These are phyloP conservation scores for Microctonus hyperodae DNA, from an alignment of 2,888 invertebrate genomes.

Conservation along the genomic window DNA sequence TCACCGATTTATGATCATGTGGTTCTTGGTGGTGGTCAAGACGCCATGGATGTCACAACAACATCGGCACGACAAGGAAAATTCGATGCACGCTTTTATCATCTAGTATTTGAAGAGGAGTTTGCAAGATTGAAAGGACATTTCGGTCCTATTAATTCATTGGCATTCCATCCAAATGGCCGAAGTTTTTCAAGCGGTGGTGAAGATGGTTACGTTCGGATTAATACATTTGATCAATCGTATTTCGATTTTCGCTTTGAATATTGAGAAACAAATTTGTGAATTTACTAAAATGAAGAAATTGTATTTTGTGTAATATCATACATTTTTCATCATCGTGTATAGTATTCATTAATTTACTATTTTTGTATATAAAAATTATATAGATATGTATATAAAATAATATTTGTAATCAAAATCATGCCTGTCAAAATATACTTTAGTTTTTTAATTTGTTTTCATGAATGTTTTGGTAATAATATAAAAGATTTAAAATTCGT, in stretches of 20 bases:
- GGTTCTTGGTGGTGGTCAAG: slow-evolving; percentile 98
- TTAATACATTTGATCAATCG: slow-evolving; percentile 94
- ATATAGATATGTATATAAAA: background rate
- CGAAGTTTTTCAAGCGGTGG: slow-evolving; percentile 96
- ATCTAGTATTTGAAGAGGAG: slow-evolving; percentile 76
- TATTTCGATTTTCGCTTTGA: slow-evolving; percentile 97
- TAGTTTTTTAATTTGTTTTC: slow-evolving; percentile 50
- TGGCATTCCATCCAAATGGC: slow-evolving; percentile 96
- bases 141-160: slow-evolving; percentile 99
- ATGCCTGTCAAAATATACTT: slow-evolving; percentile 49
- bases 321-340: slow-evolving; percentile 15
- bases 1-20: slow-evolving; percentile 97
- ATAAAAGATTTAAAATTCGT: too few species aligned
- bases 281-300: too few species aligned
- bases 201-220: slow-evolving; percentile 97
- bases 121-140: slow-evolving; percentile 94
- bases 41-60: slow-evolving; percentile 98
- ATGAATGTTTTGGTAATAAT: too few species aligned
- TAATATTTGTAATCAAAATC: slow-evolving; percentile 23
- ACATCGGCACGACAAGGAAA: slow-evolving; percentile 94
- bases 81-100: slow-evolving; percentile 88
- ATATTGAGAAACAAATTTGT: slow-evolving; percentile 70
- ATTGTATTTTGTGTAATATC: background rate
- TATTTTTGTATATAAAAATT: too few species aligned
- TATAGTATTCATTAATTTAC: too few species aligned